A percentile compares a stretch with the other conserved stretches of the same genome.
Conservation (phyloP, 2,888 invertebrate genomes). For the Andrena fulva region DNA sequence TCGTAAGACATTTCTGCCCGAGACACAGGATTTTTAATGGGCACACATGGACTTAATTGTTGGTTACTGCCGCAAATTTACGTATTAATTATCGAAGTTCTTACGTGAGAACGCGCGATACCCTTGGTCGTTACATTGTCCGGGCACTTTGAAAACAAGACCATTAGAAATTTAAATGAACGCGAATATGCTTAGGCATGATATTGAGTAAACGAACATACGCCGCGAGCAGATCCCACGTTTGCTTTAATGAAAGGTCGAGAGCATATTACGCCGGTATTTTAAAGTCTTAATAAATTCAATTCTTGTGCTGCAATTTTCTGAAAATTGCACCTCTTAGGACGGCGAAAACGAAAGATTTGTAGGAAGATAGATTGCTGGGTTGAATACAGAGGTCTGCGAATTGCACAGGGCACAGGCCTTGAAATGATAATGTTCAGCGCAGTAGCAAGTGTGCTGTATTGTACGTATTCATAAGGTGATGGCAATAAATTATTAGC, state of each 20-base stretch:
- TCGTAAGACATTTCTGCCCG: not conserved
- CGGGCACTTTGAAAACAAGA: not conserved
- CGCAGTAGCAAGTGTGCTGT: too few species aligned
- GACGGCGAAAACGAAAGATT: too few species aligned
- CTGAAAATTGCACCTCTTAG: too few species aligned
- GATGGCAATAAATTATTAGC: too few species aligned
- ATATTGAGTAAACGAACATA: not conserved
- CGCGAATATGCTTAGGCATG: not conserved
- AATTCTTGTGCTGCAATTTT: too few species aligned
- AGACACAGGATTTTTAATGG: not conserved
- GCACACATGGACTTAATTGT: not conserved
- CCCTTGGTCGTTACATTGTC: constrained; percentile 1
- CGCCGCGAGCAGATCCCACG: not conserved
- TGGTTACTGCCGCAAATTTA: not conserved
- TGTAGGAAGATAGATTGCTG: too few species aligned
- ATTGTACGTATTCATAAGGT: too few species aligned
- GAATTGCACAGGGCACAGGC: too few species aligned
- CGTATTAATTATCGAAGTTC: constrained; percentile 7
- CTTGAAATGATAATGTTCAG: too few species aligned
- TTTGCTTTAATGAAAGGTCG: not conserved
- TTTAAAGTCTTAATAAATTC: too few species aligned
- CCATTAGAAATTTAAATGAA: not conserved
- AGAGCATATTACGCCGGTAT: not conserved
- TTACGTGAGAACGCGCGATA: constrained; percentile 8
- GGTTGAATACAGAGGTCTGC: too few species aligned